Evolutionary conservation across 2,888 invertebrate genomes (phyloP), one percentile per base, ranked within the genome.

Genomic region (Alloplasta piceator): DNA sequence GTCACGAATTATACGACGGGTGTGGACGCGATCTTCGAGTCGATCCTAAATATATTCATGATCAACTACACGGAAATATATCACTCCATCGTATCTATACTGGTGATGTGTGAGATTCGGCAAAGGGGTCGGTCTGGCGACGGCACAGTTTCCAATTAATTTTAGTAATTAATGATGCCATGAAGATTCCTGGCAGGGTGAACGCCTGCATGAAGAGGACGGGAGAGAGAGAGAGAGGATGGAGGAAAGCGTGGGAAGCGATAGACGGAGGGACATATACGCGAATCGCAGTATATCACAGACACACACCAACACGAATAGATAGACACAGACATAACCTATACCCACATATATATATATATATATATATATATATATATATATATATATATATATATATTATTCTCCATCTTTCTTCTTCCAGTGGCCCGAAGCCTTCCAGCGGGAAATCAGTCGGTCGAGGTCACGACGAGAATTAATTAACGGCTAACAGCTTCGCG

Each of bases 81-180:
- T 72, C 73, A 72, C 61, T 70, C 63, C 52, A 26, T 26, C 36
- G 55, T 72, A 75, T 50, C 52, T 60, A 68, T 3, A 26, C 73
- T 39, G 61, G 78, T 56, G 66, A 78, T 73, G 67, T 68, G 66
- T 55, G 73, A 75, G 68, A 68, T 71, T 71, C 48, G 60, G 64
- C 41, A 75, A 74, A 48, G 75, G 75, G 81, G 14, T 43, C 60
- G 63, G 72, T 16, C 72, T 61, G 72, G 80, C 68, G 76, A 77
- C 76, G 81, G 78, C 71, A 81, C 74, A 74, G 81, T 83, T 81
- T 83, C 78, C 80, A 83, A 83, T 83, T 83, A 83, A 83, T 83
- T 78, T 78, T 58, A 64, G 82, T 80, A 81, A 83, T 83, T 83
- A 83, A 83, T 83, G 80, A 81, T 78, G 81, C 78, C 81, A 78